Conservation (phyloP, 2,113 vertebrate genomes). For the Lipophrys pholis region DNA sequence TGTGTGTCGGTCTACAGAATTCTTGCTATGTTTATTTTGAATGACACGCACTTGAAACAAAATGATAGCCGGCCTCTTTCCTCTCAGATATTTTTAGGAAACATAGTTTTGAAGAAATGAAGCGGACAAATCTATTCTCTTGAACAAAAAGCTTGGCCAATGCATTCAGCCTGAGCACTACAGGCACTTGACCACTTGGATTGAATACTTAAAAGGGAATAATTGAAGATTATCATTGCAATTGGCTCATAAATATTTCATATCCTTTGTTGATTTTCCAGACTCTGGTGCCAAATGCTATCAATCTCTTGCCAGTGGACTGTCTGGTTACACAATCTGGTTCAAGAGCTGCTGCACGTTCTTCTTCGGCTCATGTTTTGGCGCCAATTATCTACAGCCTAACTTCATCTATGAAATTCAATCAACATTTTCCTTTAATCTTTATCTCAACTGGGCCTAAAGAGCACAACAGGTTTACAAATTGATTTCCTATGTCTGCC, state of each 20-base stretch:
- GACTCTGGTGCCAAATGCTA: constrained; percentile 14
- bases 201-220: constrained; percentile 1
- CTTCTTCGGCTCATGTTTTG: background rate
- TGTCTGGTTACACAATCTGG: background rate
- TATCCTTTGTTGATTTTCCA: constrained; percentile 2
- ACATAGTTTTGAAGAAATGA: constrained; percentile 52
- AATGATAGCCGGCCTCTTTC: constrained; percentile 54
- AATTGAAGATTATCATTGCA: constrained; percentile 19
- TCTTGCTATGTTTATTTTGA: constrained; percentile 70
- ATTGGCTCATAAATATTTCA: constrained; percentile 45
- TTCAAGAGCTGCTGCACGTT: background rate
- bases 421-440: constrained; percentile 23
- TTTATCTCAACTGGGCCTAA: constrained; percentile 30
- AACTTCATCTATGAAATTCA: constrained; percentile 27
- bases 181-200: constrained; percentile 15
- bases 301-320: background rate
- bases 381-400: background rate
- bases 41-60: constrained; percentile 49
- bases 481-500: constrained; percentile 64
- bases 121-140: constrained; percentile 32
- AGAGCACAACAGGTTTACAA: constrained; percentile 53
- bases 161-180: background rate
- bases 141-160: constrained; percentile 21
- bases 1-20: constrained; percentile 47
- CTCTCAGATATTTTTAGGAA: constrained; percentile 66